phyloP scores from a whole-genome alignment of 2,888 invertebrate genomes.

The Dolichomitus sp. region DNA sequence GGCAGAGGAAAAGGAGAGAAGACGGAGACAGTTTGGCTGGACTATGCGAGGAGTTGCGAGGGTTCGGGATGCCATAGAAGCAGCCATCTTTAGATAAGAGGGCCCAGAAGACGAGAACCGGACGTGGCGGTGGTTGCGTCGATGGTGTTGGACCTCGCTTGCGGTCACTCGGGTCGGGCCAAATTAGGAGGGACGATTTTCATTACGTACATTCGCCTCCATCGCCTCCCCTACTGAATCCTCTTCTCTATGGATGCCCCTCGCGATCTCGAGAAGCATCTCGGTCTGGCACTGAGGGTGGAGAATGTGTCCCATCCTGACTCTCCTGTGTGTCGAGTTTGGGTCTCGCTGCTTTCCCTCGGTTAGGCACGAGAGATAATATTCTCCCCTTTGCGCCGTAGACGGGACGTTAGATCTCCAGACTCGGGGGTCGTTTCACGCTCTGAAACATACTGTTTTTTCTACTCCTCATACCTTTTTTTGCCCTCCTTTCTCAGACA shows the following conservation, averaged over 20 bases:
- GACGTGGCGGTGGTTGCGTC: slow-evolving; percentile 44
- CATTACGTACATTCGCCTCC: slow-evolving; percentile 77
- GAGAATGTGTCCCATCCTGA: slow-evolving; percentile 42
- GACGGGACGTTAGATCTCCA: slow-evolving; percentile 34
- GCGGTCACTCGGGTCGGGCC: slow-evolving; percentile 78
- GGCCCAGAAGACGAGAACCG: slow-evolving; percentile 61
- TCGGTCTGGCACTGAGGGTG: slow-evolving; percentile 40
- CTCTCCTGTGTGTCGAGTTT: slow-evolving; percentile 29
- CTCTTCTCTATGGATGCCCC: slow-evolving; percentile 39
- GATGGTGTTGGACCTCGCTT: slow-evolving; percentile 63
- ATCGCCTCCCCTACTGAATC: slow-evolving; percentile 44
- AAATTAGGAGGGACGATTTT: slow-evolving; percentile 82
- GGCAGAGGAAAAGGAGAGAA: slow-evolving; percentile 67
- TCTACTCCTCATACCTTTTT: slow-evolving; percentile 13
- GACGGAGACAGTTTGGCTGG: slow-evolving; percentile 30
- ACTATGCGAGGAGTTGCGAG: slow-evolving; percentile 16
- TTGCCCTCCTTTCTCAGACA: slow-evolving; percentile 5
- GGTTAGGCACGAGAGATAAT: slow-evolving; percentile 52
- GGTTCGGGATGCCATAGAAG: slow-evolving; percentile 24
- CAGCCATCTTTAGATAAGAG: slow-evolving; percentile 79
- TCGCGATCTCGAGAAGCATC: slow-evolving; percentile 53
- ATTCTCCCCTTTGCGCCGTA: slow-evolving; percentile 37
- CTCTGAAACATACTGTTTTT: slow-evolving; percentile 39
- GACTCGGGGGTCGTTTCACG: slow-evolving; percentile 40
- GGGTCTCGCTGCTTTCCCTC: slow-evolving; percentile 39